These are phyloP conservation scores for Malurus cyaneus DNA, from an alignment of 2,113 vertebrate species.

Conservation along the genomic window DNA sequence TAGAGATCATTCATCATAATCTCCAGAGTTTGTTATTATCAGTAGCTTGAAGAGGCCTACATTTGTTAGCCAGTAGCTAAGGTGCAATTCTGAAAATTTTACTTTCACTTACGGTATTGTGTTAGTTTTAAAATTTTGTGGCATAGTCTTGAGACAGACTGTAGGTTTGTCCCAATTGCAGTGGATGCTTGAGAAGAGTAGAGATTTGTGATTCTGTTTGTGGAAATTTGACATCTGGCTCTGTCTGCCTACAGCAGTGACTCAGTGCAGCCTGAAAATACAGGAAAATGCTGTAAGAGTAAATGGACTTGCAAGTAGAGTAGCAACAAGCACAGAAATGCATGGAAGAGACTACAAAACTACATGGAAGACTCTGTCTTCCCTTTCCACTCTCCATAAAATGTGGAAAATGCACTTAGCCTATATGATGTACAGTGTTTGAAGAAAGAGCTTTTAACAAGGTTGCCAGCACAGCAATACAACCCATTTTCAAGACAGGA, in stretches of 20 bases:
- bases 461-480: not conserved
- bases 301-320: not conserved
- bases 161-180: not conserved
- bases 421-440: not conserved
- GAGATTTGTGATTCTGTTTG: not conserved
- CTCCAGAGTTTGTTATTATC: not conserved
- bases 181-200: not conserved
- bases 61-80: not conserved
- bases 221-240: not conserved
- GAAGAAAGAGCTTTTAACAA: not conserved
- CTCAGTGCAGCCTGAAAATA: not conserved
- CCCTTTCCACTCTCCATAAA: not conserved
- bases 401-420: not conserved
- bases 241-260: not conserved
- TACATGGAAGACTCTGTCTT: not conserved
- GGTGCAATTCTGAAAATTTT: not conserved
- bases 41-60: not conserved
- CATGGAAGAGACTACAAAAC: not conserved
- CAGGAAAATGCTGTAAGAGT: not conserved
- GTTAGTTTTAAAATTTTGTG: not conserved
- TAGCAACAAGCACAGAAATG: not conserved
- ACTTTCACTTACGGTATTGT: accelerated
- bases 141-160: not conserved
- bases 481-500: not conserved
- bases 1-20: not conserved